Conservation (phyloP, 2,113 vertebrate genomes). For the Oryzias celebensis region DNA sequence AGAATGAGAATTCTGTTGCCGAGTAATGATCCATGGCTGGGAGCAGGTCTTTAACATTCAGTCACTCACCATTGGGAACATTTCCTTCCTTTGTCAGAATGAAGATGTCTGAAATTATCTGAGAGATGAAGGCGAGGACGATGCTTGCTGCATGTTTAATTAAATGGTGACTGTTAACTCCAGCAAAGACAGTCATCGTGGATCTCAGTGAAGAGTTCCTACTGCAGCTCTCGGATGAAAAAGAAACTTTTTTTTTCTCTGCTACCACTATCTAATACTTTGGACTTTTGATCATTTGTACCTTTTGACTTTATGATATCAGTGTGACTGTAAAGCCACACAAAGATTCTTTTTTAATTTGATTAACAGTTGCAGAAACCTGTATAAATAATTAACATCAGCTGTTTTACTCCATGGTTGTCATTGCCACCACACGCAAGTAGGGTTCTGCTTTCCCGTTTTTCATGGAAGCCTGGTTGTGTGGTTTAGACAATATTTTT, state of each 20-base stretch:
- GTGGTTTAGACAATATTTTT: too few relatives aligned
- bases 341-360: not conserved
- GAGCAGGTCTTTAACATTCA: not conserved
- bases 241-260: too few relatives aligned
- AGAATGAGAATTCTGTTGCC: not conserved
- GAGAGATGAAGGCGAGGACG: constrained; percentile 28
- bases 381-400: too few relatives aligned
- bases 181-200: not conserved
- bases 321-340: not conserved
- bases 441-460: too few relatives aligned
- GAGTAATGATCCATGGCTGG: not conserved
- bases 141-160: constrained; percentile 32
- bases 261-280: not conserved
- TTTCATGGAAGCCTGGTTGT: too few relatives aligned
- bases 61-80: constrained; percentile 55
- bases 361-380: too few relatives aligned
- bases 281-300: constrained; percentile 50
- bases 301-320: not conserved
- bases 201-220: not conserved
- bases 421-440: too few relatives aligned
- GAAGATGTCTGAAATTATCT: constrained; percentile 18
- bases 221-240: not conserved
- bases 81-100: constrained; percentile 21
- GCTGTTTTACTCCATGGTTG: too few relatives aligned
- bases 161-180: not conserved